Evolutionary conservation across 2,888 invertebrate species (phyloP), one percentile per base, ranked within the genome.

Genomic region (Maniola hyperantus): DNA sequence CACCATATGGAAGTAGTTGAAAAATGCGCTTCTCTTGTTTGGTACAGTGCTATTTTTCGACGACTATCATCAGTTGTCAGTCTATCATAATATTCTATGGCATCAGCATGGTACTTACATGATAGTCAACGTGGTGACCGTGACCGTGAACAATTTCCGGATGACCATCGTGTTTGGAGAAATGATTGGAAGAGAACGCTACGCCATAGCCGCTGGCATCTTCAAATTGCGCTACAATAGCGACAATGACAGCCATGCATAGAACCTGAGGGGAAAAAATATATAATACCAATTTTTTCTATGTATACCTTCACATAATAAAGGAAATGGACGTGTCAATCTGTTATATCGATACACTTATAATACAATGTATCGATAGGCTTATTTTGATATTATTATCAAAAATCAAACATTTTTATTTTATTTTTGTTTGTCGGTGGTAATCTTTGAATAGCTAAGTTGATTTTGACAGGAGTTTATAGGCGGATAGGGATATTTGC

Each of bases 151-250:
- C 81, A 0, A 76, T 75, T 39, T 88, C 81, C 8, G 79, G 87
- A 51, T 78, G 89, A 44, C 82, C 88, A 71, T 77, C 78, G 76
- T 88, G 75, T 61, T 87, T 77, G 64, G 85, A 73, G 83, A 88
- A 83, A 74, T 81, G 83, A 69, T 87, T 87, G 6, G 88, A 87
- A 7, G 89, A 89, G 74, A 77, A 83, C 0, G 83, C 76, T 42
- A 72, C 68, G 11, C 71, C 71, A 26, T 76, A 67, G 20, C 80
- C 36, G 10, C 18, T 51, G n/a, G 34, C 83, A 15, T 73, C 65
- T 46, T 71, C 75, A n/a, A 72, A 71, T 51, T 75, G 75, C n/a
- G 73, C 75, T 51, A 50, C 48, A 2, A 64, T 46, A 46, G 59
- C 44, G 8, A 64, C 62, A 11, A 71, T 26, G 11, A 67, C n/a